Evolutionary conservation across 2,113 vertebrate species (phyloP), one percentile per base, ranked within the genome.

Genomic region (Oreochromis tanganicae): DNA sequence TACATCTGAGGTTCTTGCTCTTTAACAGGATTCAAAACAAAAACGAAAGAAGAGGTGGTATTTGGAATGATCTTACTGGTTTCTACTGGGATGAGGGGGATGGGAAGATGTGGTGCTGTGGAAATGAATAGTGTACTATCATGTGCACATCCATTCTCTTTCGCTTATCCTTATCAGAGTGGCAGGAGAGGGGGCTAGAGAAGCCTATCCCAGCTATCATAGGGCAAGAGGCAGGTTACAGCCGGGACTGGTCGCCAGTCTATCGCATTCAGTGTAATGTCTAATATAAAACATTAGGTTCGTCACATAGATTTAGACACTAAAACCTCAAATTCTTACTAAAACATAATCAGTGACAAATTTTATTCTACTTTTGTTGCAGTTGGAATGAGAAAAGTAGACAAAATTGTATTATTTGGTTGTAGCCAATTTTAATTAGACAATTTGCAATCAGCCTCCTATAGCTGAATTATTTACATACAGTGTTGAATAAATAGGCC

Each of bases 221-320:
- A 13, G 10, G 34, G 34, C 0, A 38, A n/a, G 4, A 66, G 61
- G 34, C 61, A 13, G 6, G 19, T 66, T 66, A 21, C 61, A 66
- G 34, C 61, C 10, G 38, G 38, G 19, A 66, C 61, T 38, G 7
- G 34, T 21, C 12, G 6, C 34, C 34, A 21, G 0, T 71, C n/a
- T 27, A 24, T 75, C 3, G 3, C 3, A 24, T 73, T 27, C 8
- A 17, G 16, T 52, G 8, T 19, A 52, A 19, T 19, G 7, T 19
- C 6, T 7, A 2, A 27, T 4, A 27, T 27, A 27, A 27, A 27
- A 5, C 4, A 27, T 29, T 27, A 0, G 8, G 68, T 48, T 73
- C 27, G 1, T 73, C 38, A 17, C 21, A 48, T 75, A 29, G 41
- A 24, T 75, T 75, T 48, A 29, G 14, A 29, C 14, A 7, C 71